Conservation (phyloP, 2,888 invertebrate genomes). For the Hylaea fasciaria region DNA sequence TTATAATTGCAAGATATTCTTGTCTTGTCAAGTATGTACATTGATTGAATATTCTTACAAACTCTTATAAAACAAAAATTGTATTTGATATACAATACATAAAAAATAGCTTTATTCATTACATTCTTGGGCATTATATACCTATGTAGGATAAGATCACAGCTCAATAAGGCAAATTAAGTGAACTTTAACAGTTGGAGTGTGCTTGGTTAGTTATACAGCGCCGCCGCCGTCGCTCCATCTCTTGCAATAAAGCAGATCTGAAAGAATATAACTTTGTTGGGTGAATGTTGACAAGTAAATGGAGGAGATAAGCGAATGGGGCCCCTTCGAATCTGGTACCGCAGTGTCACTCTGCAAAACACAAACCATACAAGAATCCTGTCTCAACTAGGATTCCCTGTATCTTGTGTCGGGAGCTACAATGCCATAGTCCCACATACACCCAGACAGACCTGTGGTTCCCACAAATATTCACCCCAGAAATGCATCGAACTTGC, state of each 20-base stretch:
- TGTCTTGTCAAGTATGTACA: constrained; percentile 26
- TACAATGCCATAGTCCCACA: too few relatives aligned
- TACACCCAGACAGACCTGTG: too few relatives aligned
- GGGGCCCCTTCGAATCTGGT: too few relatives aligned
- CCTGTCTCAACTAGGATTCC: too few relatives aligned
- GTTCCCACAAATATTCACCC: too few relatives aligned
- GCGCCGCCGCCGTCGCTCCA: constrained; percentile 86
- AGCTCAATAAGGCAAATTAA: constrained; percentile 70
- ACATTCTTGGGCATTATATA: constrained; percentile 41
- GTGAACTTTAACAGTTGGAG: constrained; percentile 68
- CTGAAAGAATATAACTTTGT: constrained; percentile 72
- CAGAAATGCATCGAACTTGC: neutral
- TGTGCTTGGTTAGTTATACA: constrained; percentile 73
- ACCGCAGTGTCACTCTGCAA: too few relatives aligned
- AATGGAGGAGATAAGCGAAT: too few relatives aligned
- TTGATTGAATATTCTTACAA: constrained; percentile 30
- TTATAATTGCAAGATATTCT: constrained; percentile 29
- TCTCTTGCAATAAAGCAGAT: constrained; percentile 90
- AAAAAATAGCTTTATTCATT: constrained; percentile 33
- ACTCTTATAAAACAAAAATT: constrained; percentile 33
- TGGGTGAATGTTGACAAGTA: neutral
- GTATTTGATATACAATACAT: constrained; percentile 31
- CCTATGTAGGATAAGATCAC: constrained; percentile 61
- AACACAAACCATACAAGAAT: too few relatives aligned
- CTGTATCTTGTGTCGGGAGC: too few relatives aligned